Evolutionary conservation across 2,888 invertebrate genomes (phyloP).

Genomic region (Pheosia gnoma): DNA sequence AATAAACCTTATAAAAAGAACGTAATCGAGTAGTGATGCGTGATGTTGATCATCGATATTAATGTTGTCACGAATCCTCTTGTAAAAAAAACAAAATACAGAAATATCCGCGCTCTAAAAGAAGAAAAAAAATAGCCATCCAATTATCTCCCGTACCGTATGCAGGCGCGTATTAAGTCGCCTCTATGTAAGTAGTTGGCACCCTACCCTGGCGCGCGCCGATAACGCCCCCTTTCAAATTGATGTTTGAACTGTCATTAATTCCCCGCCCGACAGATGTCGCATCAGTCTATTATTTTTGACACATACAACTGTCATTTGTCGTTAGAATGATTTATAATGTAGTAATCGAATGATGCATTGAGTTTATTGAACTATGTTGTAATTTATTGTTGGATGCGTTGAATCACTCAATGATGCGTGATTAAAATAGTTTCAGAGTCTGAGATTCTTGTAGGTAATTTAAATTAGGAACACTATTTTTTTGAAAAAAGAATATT

Average conservation of each 20-base stretch:
- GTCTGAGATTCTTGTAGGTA: too few species aligned
- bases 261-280: conserved; percentile 76
- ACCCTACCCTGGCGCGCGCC: conserved; percentile 63
- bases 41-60: too few species aligned
- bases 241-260: conserved; percentile 82
- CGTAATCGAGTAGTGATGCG: too few species aligned
- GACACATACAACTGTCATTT: conserved; percentile 77
- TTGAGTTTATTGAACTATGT: conserved; percentile 48
- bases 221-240: conserved; percentile 75
- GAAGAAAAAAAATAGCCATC: conserved; percentile 42
- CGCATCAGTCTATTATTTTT: conserved; percentile 79
- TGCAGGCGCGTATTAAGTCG: conserved; percentile 45
- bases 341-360: conserved; percentile 57
- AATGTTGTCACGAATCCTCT: background rate
- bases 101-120: conserved; percentile 16
- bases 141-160: conserved; percentile 55
- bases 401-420: conserved; percentile 11
- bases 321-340: conserved; percentile 68
- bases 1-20: too few species aligned
- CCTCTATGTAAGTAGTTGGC: conserved; percentile 52
- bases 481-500: too few species aligned
- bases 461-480: background rate
- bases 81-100: background rate
- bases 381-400: conserved; percentile 26
- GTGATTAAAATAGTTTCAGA: background rate